These are phyloP conservation scores for Osmerus mordax DNA, from an alignment of 2,113 vertebrate species.

Conservation along the genomic window DNA sequence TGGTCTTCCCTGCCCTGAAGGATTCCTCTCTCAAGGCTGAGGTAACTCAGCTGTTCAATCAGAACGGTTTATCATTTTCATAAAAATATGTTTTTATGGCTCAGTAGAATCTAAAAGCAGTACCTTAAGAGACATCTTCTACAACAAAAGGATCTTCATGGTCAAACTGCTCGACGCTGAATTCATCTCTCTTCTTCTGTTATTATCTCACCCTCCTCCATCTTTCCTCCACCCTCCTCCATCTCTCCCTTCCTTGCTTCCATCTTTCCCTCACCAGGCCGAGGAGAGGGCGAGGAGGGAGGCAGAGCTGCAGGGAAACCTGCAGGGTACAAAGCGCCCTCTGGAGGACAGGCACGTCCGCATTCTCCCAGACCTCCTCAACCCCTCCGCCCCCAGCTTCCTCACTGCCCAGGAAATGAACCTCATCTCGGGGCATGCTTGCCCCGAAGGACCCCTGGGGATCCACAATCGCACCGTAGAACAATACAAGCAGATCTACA, in stretches of 20 bases:
- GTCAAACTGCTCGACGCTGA: too few species aligned
- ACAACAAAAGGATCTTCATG: too few species aligned
- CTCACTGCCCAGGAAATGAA: not conserved
- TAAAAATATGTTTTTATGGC: too few species aligned
- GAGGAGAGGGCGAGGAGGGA: not conserved
- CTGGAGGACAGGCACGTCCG: conserved; percentile 47
- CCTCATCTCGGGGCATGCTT: conserved; percentile 5
- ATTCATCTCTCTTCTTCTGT: too few species aligned
- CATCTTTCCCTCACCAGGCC: not conserved
- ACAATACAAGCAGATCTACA: conserved; percentile 62
- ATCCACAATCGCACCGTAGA: conserved; percentile 64
- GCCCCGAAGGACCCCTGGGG: conserved; percentile 21
- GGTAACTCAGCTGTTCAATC: too few species aligned
- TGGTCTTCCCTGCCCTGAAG: too few species aligned
- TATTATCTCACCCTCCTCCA: too few species aligned
- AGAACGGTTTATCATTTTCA: too few species aligned
- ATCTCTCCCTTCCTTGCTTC: not conserved
- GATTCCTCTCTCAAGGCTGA: too few species aligned
- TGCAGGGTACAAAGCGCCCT: conserved; percentile 11
- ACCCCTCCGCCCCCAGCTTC: not conserved
- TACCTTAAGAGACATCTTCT: too few species aligned
- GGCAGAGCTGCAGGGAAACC: not conserved
- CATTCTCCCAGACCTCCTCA: conserved; percentile 48
- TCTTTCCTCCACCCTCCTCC: too few species aligned
- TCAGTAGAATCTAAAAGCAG: not conserved